Evolutionary conservation across 1,140 invertebrate genomes (phyloP).

Genomic region (Drosophila kikkawai): DNA sequence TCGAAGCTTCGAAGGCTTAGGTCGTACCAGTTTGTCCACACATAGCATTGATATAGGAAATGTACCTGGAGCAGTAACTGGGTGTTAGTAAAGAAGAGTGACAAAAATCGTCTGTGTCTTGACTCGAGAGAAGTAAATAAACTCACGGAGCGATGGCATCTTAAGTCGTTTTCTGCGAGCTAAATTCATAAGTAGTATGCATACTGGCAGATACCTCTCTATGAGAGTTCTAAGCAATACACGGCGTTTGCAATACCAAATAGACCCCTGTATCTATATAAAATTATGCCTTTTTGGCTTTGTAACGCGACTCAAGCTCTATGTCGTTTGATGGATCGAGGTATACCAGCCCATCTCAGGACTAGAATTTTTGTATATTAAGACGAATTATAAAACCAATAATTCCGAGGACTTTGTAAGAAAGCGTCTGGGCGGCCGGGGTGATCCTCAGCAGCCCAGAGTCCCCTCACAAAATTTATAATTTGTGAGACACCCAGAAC

Average conservation of each 20-base stretch:
- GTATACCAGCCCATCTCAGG: conserved; percentile 3
- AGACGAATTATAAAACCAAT: conserved; percentile 84
- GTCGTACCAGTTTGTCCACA: neutral
- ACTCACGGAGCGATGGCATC: too few species aligned
- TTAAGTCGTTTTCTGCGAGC: too few species aligned
- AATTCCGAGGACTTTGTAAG: conserved; percentile 53
- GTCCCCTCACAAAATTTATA: too few species aligned
- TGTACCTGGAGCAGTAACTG: neutral
- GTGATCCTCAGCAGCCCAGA: too few species aligned
- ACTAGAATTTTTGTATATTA: conserved; percentile 76
- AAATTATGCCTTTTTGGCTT: neutral
- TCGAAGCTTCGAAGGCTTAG: neutral
- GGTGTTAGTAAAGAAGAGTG: neutral
- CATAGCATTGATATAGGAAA: neutral
- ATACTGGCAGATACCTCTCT: too few species aligned
- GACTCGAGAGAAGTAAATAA: neutral
- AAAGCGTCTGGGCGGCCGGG: too few species aligned
- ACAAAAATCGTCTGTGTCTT: neutral
- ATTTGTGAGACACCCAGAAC: too few species aligned
- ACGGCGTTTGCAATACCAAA: too few species aligned
- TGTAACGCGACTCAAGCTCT: neutral
- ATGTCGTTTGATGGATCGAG: neutral
- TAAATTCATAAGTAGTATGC: too few species aligned
- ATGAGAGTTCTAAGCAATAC: too few species aligned
- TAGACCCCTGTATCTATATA: neutral